Percentiles rank a stretch among this genome's conserved stretches.
These are phyloP conservation scores for Drosophila cracens DNA, from an alignment of 2,888 invertebrate genomes.

Conservation along the genomic window DNA sequence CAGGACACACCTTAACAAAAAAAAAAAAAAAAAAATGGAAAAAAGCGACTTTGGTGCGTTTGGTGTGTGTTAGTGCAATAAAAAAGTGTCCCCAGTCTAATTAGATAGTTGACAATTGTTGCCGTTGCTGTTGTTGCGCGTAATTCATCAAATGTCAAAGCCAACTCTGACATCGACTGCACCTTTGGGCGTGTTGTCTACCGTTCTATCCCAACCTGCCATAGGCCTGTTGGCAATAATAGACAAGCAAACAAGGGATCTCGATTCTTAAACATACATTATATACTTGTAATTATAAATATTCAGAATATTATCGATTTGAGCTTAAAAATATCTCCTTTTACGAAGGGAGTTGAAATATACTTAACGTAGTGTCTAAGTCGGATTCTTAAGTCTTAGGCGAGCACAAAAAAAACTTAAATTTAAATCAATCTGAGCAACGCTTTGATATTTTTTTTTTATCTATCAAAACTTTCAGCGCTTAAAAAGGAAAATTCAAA, in stretches of 20 bases:
- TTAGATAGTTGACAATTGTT: slow-evolving; percentile 71
- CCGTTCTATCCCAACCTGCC: not conserved
- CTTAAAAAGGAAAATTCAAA: not conserved
- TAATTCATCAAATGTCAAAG: slow-evolving; percentile 79
- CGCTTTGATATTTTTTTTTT: not conserved
- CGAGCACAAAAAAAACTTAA: not conserved
- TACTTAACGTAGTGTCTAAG: not conserved
- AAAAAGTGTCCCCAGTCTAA: slow-evolving; percentile 77
- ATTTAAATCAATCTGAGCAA: not conserved
- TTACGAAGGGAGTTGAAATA: not conserved
- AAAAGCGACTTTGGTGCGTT: slow-evolving; percentile 39
- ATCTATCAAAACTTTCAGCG: not conserved
- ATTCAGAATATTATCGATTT: not conserved
- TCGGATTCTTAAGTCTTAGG: not conserved
- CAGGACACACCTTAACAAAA: slow-evolving; percentile 67
- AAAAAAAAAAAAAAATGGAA: slow-evolving; percentile 8
- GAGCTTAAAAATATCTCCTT: fast-evolving
- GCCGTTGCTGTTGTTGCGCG: slow-evolving; percentile 41
- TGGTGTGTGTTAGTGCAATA: slow-evolving; percentile 64
- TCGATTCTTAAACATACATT: slow-evolving; percentile 19
- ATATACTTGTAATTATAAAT: not conserved
- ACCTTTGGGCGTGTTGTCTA: slow-evolving; percentile 61
- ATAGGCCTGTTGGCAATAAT: slow-evolving; percentile 39
- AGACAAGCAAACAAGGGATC: not conserved
- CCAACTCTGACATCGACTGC: slow-evolving; percentile 64